Percentiles rank a stretch among this genome's conserved stretches.
Evolutionary conservation across 2,888 invertebrate genomes (phyloP).

Genomic region (Lissonota sp.): DNA sequence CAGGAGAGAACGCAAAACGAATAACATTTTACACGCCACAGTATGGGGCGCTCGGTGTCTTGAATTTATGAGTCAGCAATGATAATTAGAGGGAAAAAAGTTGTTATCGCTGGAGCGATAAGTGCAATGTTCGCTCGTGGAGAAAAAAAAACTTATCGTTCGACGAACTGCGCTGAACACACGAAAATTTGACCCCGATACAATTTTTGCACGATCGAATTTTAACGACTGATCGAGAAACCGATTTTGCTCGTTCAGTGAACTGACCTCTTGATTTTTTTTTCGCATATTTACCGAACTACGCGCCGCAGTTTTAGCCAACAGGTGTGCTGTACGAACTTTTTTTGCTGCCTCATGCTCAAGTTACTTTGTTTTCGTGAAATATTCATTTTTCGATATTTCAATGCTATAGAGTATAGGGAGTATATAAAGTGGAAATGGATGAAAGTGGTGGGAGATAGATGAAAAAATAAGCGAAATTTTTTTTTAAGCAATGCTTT

Average conservation of each 20-base stretch:
- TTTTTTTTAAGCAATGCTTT: no score
- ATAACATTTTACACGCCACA: slow-evolving; percentile 12
- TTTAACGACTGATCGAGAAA: slow-evolving; percentile 9
- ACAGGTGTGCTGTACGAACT: slow-evolving; percentile 2
- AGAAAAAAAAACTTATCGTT: slow-evolving; percentile 42
- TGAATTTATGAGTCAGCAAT: slow-evolving; percentile 46
- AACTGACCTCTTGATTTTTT: slow-evolving; percentile 6
- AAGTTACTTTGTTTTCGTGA: no score
- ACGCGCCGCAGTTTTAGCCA: not conserved
- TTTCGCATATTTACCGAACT: not conserved
- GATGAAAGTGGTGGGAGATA: no score
- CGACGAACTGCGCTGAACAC: slow-evolving; percentile 29
- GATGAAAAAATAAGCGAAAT: no score
- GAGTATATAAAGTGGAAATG: no score
- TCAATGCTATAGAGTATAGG: no score
- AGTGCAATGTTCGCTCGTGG: slow-evolving; percentile 16
- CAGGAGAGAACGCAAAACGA: not conserved
- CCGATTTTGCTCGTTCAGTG: slow-evolving; percentile 30
- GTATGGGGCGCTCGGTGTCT: slow-evolving; percentile 20
- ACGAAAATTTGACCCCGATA: slow-evolving; percentile 30
- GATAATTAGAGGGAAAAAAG: slow-evolving; percentile 24
- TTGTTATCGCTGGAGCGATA: slow-evolving; percentile 31
- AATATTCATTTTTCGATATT: no score
- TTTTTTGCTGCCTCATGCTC: no score
- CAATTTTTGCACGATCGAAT: slow-evolving; percentile 7